Conservation (phyloP, 2,797 vertebrate species). For the Chloroceryle amazona region DNA sequence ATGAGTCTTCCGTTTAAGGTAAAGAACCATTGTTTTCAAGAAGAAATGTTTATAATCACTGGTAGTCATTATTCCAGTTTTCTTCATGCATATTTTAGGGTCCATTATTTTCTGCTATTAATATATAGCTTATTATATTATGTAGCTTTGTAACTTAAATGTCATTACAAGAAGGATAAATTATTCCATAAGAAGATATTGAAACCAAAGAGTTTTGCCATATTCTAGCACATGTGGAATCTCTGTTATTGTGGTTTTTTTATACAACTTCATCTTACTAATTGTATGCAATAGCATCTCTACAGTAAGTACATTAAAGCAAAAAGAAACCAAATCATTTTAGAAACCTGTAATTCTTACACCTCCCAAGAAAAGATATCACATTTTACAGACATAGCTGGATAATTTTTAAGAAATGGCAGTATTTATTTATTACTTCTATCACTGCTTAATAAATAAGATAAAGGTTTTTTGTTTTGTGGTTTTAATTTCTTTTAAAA, state of each 20-base stretch:
- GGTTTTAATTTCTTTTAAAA: conserved; percentile 51
- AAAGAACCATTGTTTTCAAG: background rate
- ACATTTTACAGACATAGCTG: background rate
- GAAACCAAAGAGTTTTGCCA: background rate
- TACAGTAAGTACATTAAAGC: background rate
- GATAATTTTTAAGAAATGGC: background rate
- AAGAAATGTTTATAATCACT: background rate
- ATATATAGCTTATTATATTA: background rate
- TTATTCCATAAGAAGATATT: background rate
- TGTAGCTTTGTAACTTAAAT: background rate
- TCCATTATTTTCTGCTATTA: background rate
- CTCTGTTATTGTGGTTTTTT: background rate
- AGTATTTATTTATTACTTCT: conserved; percentile 19
- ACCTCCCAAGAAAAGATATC: background rate
- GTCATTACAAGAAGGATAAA: background rate
- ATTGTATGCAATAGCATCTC: background rate
- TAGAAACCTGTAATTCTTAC: background rate
- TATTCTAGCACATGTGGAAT: background rate
- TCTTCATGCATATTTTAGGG: background rate
- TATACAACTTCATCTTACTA: background rate
- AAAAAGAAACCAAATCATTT: background rate
- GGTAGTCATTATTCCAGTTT: background rate
- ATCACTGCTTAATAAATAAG: conserved; percentile 10
- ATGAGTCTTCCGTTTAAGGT: background rate
- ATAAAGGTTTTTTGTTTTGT: conserved; percentile 16